phyloP scores from a whole-genome alignment of 2,797 vertebrate species.

The Coluber constrictor region DNA sequence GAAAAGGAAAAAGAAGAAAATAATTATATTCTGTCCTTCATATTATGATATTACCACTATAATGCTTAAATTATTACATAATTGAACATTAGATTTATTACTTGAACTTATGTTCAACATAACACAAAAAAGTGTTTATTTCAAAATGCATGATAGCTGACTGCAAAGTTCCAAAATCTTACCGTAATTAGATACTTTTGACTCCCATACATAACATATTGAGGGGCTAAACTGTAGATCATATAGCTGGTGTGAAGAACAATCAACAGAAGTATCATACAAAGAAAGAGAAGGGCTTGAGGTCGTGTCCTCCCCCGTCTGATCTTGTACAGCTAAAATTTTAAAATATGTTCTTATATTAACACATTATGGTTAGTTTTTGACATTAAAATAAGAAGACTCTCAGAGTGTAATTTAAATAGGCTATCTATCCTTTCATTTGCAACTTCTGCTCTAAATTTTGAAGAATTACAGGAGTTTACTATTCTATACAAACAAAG shows the following conservation, averaged over 20 bases:
- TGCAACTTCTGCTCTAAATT: not conserved
- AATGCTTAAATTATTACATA: not conserved
- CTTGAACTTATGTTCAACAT: not conserved
- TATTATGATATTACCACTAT: not conserved
- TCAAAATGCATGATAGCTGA: not conserved
- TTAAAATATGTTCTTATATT: not conserved
- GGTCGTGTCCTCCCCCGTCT: conserved; percentile 89
- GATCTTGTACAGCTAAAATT: conserved; percentile 91
- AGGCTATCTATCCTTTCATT: not conserved
- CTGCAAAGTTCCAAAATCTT: conserved; percentile 47
- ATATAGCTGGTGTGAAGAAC: conserved; percentile 97
- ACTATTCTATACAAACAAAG: not conserved
- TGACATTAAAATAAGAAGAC: not conserved
- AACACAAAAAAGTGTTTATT: not conserved
- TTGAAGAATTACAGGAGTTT: not conserved
- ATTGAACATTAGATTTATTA: not conserved
- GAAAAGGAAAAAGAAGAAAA: not conserved
- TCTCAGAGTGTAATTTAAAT: not conserved
- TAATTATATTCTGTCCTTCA: not conserved
- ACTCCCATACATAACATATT: conserved; percentile 99
- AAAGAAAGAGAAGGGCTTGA: conserved; percentile 95
- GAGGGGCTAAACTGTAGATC: conserved; percentile 97
- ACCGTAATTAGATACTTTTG: conserved; percentile 93
- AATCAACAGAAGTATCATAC: conserved; percentile 96
- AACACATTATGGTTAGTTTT: not conserved